These are phyloP conservation scores for Chaetodon trifascialis DNA, from an alignment of 2,113 vertebrate genomes.

Conservation along the genomic window DNA sequence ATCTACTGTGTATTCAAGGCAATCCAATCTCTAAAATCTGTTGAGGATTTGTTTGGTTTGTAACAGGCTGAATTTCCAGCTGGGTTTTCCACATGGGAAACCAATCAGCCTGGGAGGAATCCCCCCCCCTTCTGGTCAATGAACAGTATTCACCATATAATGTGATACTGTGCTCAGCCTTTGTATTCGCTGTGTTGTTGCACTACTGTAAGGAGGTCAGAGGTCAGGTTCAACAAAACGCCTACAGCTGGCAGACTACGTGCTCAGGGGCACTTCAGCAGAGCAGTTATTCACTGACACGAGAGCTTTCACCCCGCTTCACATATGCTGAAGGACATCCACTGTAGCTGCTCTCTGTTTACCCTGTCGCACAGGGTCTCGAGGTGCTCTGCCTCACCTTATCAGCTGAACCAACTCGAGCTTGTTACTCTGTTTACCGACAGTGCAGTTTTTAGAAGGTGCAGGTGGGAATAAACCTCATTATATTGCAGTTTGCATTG, in stretches of 20 bases:
- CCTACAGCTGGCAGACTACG: slow-evolving; percentile 28
- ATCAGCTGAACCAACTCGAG: slow-evolving; percentile 31
- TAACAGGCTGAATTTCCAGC: slow-evolving; percentile 35
- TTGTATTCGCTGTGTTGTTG: slow-evolving; percentile 23
- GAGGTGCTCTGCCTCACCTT: slow-evolving; percentile 27
- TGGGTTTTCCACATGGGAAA: slow-evolving; percentile 47
- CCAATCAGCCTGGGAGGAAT: slow-evolving; percentile 7
- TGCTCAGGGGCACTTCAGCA: slow-evolving; percentile 24
- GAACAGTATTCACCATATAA: slow-evolving; percentile 31
- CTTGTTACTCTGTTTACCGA: slow-evolving; percentile 63
- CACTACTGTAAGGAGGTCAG: slow-evolving; percentile 5
- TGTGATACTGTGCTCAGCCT: slow-evolving; percentile 12
- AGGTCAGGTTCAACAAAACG: slow-evolving; percentile 36
- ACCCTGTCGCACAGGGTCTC: neutral
- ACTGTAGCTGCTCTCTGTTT: neutral
- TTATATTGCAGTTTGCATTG: slow-evolving; percentile 74
- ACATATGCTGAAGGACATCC: slow-evolving; percentile 38
- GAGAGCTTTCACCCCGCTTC: slow-evolving; percentile 21
- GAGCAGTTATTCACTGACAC: slow-evolving; percentile 19
- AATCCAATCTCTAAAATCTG: neutral
- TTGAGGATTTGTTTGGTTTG: slow-evolving; percentile 31
- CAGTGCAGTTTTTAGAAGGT: slow-evolving; percentile 65
- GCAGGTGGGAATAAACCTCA: slow-evolving; percentile 75
- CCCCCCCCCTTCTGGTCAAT: slow-evolving; percentile 37
- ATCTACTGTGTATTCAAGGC: slow-evolving; percentile 11